Percentiles rank a stretch among this genome's conserved stretches.
These are phyloP conservation scores for Battus philenor DNA, from an alignment of 1,140 invertebrate species.

Conservation along the genomic window DNA sequence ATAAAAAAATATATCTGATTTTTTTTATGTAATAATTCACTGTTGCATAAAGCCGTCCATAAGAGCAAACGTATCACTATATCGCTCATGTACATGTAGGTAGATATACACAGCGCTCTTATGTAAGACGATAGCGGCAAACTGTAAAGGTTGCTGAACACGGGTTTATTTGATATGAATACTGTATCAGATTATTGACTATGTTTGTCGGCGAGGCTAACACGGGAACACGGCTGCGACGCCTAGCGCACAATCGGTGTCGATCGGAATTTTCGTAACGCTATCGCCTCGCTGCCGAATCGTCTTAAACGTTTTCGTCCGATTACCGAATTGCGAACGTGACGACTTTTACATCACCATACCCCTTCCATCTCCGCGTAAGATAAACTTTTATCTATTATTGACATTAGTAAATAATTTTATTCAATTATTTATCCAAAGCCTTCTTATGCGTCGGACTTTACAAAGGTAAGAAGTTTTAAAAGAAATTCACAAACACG, in stretches of 20 bases:
- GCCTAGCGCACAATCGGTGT: slow-evolving; percentile 22
- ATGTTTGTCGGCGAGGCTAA: slow-evolving; percentile 36
- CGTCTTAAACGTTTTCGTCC: no score
- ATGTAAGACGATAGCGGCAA: slow-evolving; percentile 58
- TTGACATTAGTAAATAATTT: no score
- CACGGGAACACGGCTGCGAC: slow-evolving; percentile 25
- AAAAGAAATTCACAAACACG: no score
- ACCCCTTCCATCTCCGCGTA: no score
- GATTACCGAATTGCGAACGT: background rate
- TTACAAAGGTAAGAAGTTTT: no score
- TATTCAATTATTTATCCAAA: no score
- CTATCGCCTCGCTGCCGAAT: slow-evolving; percentile 12
- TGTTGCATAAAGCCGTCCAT: slow-evolving; percentile 14
- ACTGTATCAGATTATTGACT: slow-evolving; percentile 51
- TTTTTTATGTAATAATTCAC: no score
- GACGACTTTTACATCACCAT: no score
- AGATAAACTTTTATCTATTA: no score
- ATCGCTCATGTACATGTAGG: slow-evolving; percentile 31
- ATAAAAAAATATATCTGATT: no score
- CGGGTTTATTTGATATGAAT: slow-evolving; percentile 63
- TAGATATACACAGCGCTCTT: slow-evolving; percentile 37
- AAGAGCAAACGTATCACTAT: slow-evolving; percentile 25
- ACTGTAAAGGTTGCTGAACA: slow-evolving; percentile 56
- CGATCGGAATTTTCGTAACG: slow-evolving; percentile 23
- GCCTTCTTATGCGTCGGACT: no score